These are phyloP conservation scores for Pegea sp. DNA, from an alignment of 23 tunicate genomes.

Conservation along the genomic window DNA sequence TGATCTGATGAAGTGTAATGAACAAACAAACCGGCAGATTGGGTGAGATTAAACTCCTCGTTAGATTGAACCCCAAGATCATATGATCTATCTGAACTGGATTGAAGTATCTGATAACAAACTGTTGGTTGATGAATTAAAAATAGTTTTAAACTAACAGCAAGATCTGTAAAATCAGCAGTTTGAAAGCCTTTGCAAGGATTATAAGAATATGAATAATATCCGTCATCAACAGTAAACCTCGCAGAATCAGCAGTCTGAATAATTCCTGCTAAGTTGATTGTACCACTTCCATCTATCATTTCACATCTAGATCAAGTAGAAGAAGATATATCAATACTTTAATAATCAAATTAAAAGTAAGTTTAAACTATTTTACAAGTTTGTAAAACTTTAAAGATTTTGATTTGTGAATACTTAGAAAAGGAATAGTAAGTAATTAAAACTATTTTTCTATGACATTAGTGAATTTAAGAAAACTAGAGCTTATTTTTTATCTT, in stretches of 20 bases:
- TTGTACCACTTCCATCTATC: conserved; percentile 45
- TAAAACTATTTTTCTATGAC: too few species aligned
- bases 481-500: too few species aligned
- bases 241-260: conserved; percentile 3
- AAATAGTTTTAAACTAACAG: conserved; percentile 19
- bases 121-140: not conserved
- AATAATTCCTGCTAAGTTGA: conserved; percentile 29
- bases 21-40: conserved; percentile 13
- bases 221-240: conserved; percentile 5
- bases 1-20: conserved; percentile 4
- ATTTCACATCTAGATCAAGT: conserved; percentile 68
- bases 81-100: not conserved
- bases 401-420: too few species aligned
- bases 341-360: too few species aligned
- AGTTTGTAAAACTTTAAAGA: too few species aligned
- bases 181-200: conserved; percentile 40
- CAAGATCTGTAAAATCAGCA: conserved; percentile 16
- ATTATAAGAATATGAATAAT: conserved; percentile 39
- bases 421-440: too few species aligned
- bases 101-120: conserved; percentile 14
- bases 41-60: conserved; percentile 24
- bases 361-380: too few species aligned
- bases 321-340: too few species aligned
- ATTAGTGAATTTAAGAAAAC: too few species aligned
- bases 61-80: conserved; percentile 39